Base-by-base conservation (phyloP, 2,888 invertebrate genomes). In the Arge pagana region DNA sequence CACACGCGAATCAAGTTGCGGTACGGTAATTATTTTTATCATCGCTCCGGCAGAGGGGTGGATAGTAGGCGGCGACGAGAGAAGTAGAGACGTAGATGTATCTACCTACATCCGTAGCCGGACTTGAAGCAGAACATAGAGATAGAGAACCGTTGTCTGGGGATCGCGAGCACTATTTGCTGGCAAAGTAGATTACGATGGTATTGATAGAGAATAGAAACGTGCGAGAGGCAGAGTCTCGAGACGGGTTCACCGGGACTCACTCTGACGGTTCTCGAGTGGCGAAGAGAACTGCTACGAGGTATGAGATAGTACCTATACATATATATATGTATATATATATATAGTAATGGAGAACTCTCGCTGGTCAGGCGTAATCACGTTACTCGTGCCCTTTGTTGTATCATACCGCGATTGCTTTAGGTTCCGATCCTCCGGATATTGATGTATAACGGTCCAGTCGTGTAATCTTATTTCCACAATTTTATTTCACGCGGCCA, bases 371-470 rank as follows among this genome's bases (percentile, higher is more conserved):
- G 60, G 61, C 64, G 66, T 70, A 70, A 71, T 65, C 64, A 60
- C 59, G 65, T 71, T 70, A 70, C 63, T 58, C 60, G 66, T 67
- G 65, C 66, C 65, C 65, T 70, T 70, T 71, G 69, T 68, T 66
- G 63, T 70, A 65, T 70, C 70, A 61, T 62, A 65, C 63, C 62
- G 65, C 65, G 65, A 69, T 70, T 67, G 70, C 65, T 60, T 69
- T 62, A 66, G 68, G 66, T 67, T 68, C 62, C 63, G 66, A 69
- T 70, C 69, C 64, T 62, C 56, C 50, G 57, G 63, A 62, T 65
- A 63, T 65, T 64, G 65, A 64, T 60, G 63, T 65, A 61, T 58
- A 37, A 11, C 16, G 39, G 13, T n/a, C n/a, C n/a, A n/a, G n/a
- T n/a, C n/a, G n/a, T n/a, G n/a, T n/a, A n/a, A n/a, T n/a, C n/a